Percentiles rank a stretch among this genome's conserved stretches.
phyloP scores from a whole-genome alignment of 2,797 vertebrate genomes.

The Eptatretus atami region DNA sequence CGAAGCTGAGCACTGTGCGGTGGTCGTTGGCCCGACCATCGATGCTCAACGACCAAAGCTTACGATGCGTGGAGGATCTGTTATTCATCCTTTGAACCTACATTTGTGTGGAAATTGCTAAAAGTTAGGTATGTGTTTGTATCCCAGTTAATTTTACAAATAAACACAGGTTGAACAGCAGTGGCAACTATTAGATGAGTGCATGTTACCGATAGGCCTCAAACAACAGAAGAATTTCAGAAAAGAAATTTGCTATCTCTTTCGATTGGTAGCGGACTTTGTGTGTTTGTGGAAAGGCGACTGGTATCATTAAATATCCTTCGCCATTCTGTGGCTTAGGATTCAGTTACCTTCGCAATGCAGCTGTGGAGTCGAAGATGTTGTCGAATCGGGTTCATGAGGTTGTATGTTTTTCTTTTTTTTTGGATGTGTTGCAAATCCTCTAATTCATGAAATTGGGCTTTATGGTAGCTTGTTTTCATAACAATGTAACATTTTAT shows the following conservation, averaged over 20 bases:
- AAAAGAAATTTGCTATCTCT: conserved; percentile 45
- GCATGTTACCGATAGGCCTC: conserved; percentile 22
- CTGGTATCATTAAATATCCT: conserved; percentile 90
- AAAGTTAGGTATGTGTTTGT: conserved; percentile 50
- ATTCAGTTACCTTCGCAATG: conserved; percentile 78
- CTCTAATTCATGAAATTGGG: not conserved
- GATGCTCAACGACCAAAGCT: conserved; percentile 58
- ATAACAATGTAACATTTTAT: not conserved
- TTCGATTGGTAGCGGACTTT: conserved; percentile 55
- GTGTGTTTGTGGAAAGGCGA: conserved; percentile 75
- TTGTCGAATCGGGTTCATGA: conserved; percentile 99
- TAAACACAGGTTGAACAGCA: not conserved
- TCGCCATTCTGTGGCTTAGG: conserved; percentile 95
- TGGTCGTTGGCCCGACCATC: conserved; percentile 49
- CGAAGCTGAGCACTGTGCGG: conserved; percentile 41
- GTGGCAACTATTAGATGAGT: not conserved
- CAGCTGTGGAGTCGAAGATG: conserved; percentile 99
- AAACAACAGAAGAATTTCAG: conserved; percentile 53
- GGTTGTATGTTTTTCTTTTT: conserved; percentile 14
- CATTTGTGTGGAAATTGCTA: conserved; percentile 92
- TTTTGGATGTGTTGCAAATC: not conserved
- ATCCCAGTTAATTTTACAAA: not conserved
- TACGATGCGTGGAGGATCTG: conserved; percentile 64
- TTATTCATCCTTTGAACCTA: conserved; percentile 69
- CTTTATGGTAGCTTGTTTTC: not conserved